A percentile compares a stretch with the other conserved stretches of the same genome.
phyloP scores from a whole-genome alignment of 2,797 vertebrate genomes.

The Xenops minutus region DNA sequence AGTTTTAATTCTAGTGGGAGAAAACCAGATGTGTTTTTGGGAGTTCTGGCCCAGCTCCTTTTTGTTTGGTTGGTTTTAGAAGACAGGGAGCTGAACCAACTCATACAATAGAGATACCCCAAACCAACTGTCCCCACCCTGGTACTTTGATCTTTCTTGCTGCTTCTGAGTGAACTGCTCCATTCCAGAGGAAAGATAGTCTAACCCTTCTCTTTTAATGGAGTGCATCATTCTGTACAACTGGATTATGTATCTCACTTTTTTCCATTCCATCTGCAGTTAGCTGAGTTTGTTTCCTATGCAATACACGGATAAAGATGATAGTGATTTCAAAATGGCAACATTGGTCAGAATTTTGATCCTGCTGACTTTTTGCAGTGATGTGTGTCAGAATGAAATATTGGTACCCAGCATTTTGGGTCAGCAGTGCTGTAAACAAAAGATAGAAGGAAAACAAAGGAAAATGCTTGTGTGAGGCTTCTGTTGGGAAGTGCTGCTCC shows the following conservation, averaged over 20 bases:
- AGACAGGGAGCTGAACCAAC: background rate
- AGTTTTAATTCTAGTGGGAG: slow-evolving; percentile 25
- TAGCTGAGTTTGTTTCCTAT: background rate
- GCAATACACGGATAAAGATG: background rate
- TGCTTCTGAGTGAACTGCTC: background rate
- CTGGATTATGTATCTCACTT: background rate
- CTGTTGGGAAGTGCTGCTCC: background rate
- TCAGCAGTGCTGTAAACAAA: background rate
- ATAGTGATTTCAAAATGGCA: background rate
- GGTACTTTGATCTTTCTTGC: background rate
- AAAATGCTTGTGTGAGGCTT: background rate
- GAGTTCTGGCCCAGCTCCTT: background rate
- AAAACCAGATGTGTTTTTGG: slow-evolving; percentile 27
- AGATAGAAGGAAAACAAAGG: background rate
- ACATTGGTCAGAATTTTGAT: background rate
- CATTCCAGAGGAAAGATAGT: background rate
- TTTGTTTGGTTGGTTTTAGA: background rate
- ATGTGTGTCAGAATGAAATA: background rate
- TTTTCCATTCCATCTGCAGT: background rate
- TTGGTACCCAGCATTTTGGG: background rate
- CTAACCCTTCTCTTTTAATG: background rate
- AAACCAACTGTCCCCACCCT: background rate
- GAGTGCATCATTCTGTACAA: background rate
- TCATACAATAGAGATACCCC: background rate
- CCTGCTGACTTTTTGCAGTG: background rate